Percentiles rank a stretch among this genome's conserved stretches.
phyloP scores from a whole-genome alignment of 2,113 vertebrate species.

The Stomatorhinus ivindoensis region DNA sequence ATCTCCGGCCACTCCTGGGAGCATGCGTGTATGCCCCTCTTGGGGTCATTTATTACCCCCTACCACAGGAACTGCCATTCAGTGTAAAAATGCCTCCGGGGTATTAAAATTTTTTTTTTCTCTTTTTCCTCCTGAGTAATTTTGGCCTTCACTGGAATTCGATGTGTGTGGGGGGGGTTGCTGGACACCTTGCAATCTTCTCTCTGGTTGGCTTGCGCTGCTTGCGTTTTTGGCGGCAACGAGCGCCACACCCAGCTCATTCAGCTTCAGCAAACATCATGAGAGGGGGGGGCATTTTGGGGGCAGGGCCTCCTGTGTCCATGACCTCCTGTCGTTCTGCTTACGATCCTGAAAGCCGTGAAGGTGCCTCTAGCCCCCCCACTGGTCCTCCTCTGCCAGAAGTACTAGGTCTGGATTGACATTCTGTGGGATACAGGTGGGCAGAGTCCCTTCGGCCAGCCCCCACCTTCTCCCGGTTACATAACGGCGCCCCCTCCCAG shows the following conservation, averaged over 20 bases:
- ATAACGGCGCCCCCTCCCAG: slow-evolving; percentile 27
- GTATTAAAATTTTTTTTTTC: neutral
- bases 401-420: neutral
- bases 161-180: neutral
- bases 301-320: neutral
- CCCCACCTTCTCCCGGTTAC: slow-evolving; percentile 35
- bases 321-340: neutral
- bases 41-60: neutral
- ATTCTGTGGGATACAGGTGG: slow-evolving; percentile 42
- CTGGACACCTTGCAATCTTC: neutral
- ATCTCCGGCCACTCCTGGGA: neutral
- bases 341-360: neutral
- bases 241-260: neutral
- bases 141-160: neutral
- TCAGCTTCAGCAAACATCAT: neutral
- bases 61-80: neutral
- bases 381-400: slow-evolving; percentile 6
- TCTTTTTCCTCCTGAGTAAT: neutral
- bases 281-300: neutral
- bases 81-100: neutral
- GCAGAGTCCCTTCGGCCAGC: slow-evolving; percentile 47
- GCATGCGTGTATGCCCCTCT: neutral
- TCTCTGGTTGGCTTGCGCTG: neutral
- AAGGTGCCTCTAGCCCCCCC: neutral
- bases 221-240: neutral